Evolutionary conservation across 2,888 invertebrate genomes (phyloP).

Genomic region (Anthophora plumipes): DNA sequence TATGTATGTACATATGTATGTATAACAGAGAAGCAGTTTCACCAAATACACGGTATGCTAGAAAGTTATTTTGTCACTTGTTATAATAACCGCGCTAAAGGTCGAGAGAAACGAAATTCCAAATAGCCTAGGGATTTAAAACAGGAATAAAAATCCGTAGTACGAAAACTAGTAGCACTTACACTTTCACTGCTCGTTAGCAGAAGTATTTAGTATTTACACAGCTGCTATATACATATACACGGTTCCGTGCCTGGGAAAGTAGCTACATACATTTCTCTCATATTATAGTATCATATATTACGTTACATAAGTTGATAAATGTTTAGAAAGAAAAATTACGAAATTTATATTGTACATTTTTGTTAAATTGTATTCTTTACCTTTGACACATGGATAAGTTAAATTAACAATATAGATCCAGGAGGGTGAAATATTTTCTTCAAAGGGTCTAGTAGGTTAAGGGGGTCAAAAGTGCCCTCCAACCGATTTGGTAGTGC

Average conservation of each 20-base stretch:
- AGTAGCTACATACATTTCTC: constrained; percentile 21
- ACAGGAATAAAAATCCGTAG: background rate
- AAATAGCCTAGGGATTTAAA: constrained; percentile 6
- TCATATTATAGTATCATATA: constrained; percentile 8
- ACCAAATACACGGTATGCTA: background rate
- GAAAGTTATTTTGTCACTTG: background rate
- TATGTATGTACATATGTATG: too few relatives aligned
- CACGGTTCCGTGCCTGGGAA: constrained; percentile 34
- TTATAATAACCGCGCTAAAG: background rate
- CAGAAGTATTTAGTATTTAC: constrained; percentile 35
- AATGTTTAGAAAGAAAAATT: background rate
- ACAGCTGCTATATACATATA: constrained; percentile 1
- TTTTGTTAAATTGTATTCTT: too few relatives aligned
- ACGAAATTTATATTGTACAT: too few relatives aligned
- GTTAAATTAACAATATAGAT: too few relatives aligned
- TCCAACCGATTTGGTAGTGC: too few relatives aligned
- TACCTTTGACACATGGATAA: too few relatives aligned
- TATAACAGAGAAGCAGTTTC: too few relatives aligned
- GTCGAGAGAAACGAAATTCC: constrained; percentile 16
- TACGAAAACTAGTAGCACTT: constrained; percentile 39
- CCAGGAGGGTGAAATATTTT: too few relatives aligned
- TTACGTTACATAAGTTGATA: background rate
- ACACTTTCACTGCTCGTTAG: constrained; percentile 50
- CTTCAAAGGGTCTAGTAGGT: too few relatives aligned
- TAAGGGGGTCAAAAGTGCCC: too few relatives aligned